Conservation (phyloP, 2,113 vertebrate species). For the Sisor rabdophorus region DNA sequence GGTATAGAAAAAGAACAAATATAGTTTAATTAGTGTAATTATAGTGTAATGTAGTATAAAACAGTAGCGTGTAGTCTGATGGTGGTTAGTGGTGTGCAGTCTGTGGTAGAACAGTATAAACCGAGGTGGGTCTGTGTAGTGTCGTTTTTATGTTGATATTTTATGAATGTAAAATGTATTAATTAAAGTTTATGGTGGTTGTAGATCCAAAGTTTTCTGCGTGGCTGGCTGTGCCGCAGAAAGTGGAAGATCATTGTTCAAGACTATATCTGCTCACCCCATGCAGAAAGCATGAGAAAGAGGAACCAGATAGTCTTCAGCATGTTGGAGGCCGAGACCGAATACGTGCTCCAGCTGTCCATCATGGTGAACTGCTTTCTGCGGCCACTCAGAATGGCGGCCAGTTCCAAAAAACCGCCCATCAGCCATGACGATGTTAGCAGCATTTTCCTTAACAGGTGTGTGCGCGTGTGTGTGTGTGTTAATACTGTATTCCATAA, state of each 20-base stretch:
- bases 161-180: too few relatives aligned
- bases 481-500: not conserved
- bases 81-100: too few relatives aligned
- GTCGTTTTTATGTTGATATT: too few relatives aligned
- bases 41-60: not conserved
- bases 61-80: not conserved
- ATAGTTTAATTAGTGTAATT: too few relatives aligned
- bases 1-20: too few relatives aligned
- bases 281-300: constrained; percentile 97
- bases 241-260: constrained; percentile 99
- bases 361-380: constrained; percentile 94
- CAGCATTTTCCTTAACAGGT: constrained; percentile 91
- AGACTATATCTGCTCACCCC: constrained; percentile 95
- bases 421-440: constrained; percentile 93
- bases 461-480: not conserved
- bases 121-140: too few relatives aligned
- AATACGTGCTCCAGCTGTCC: constrained; percentile 94
- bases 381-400: constrained; percentile 90
- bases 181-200: not conserved
- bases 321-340: constrained; percentile 94
- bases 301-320: constrained; percentile 97
- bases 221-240: constrained; percentile 92
- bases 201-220: constrained; percentile 96
- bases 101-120: too few relatives aligned
- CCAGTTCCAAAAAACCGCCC: constrained; percentile 95